Evolutionary conservation across 1,140 invertebrate species (phyloP).

Genomic region (Halotydeus destructor): DNA sequence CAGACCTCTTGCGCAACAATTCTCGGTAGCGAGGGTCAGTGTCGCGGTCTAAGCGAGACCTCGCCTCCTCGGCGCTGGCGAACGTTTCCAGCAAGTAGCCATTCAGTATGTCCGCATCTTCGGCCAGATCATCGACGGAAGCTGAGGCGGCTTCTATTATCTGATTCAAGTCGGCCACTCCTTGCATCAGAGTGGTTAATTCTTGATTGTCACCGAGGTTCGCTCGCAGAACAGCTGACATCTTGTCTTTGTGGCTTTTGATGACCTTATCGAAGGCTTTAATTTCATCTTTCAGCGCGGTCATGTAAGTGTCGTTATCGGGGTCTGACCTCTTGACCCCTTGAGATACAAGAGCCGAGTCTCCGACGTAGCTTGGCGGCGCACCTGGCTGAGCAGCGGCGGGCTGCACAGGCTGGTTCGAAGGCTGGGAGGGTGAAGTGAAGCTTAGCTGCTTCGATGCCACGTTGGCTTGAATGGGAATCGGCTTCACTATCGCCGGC

Average conservation of each 20-base stretch:
- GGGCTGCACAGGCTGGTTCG: background rate
- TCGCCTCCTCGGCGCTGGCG: slow-evolving; percentile 23
- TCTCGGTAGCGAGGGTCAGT: slow-evolving; percentile 22
- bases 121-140: no score
- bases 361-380: background rate
- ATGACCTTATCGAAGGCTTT: background rate
- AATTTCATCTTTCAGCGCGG: slow-evolving; percentile 6
- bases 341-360: background rate
- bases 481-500: background rate
- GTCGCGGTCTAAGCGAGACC: slow-evolving; percentile 20
- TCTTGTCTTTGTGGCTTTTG: background rate
- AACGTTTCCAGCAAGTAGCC: slow-evolving; percentile 20
- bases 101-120: slow-evolving; percentile 6
- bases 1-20: slow-evolving; percentile 19
- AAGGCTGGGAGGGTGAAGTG: background rate
- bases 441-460: background rate
- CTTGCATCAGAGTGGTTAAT: no score
- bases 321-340: background rate
- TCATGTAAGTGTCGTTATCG: background rate
- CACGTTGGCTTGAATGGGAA: background rate
- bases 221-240: no score
- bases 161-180: slow-evolving; percentile 3
- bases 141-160: no score
- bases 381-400: no score
- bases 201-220: slow-evolving; percentile 30